Conservation (phyloP, 2,888 invertebrate species). For the Pecten maximus region DNA sequence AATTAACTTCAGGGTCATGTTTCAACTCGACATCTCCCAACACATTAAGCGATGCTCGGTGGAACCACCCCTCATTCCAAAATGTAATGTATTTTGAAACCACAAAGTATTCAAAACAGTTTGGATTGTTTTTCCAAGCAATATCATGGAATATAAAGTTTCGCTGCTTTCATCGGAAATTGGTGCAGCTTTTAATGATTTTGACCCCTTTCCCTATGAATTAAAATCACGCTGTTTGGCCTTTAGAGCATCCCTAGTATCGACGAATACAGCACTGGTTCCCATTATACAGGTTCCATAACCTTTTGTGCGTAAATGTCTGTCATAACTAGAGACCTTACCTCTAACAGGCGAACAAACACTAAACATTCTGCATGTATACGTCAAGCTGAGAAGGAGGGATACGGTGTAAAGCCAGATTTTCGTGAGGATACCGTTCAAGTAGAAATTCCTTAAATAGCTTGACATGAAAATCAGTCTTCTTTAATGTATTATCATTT, state of each 20-base stretch:
- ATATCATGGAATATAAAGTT: background rate
- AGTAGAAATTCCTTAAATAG: constrained; percentile 8
- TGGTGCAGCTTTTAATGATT: background rate
- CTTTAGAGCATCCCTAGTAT: constrained; percentile 31
- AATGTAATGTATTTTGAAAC: constrained; percentile 40
- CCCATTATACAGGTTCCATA: background rate
- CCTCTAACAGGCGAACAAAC: constrained; percentile 13
- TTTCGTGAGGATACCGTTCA: background rate
- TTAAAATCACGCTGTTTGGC: constrained; percentile 35
- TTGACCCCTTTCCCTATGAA: constrained; percentile 36
- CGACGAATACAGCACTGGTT: background rate
- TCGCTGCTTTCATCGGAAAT: too few relatives aligned
- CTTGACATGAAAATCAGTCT: constrained; percentile 17
- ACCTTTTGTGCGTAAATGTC: constrained; percentile 22
- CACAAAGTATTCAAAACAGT: constrained; percentile 36
- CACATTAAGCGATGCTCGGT: background rate
- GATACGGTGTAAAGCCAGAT: background rate
- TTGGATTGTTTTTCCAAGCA: constrained; percentile 22
- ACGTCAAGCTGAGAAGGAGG: background rate
- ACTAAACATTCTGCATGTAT: background rate
- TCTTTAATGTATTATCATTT: constrained; percentile 21
- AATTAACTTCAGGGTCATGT: background rate
- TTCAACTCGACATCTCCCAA: constrained; percentile 35
- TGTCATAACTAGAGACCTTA: constrained; percentile 11
- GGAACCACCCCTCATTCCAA: constrained; percentile 37